Conservation (phyloP, 2,113 vertebrate species). For the Toxostoma redivivum region DNA sequence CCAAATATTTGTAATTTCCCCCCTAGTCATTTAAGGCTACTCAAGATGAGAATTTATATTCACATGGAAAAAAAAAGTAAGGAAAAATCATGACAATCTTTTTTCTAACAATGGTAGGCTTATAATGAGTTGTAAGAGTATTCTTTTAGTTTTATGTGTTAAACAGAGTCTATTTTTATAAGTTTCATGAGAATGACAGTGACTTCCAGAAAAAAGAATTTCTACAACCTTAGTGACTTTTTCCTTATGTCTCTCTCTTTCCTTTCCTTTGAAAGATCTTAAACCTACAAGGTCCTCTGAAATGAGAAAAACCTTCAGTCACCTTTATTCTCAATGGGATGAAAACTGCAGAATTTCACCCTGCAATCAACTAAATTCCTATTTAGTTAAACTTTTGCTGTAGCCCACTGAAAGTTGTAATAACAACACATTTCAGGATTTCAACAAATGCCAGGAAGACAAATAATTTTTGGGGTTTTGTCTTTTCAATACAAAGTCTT, state of each 20-base stretch:
- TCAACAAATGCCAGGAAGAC: background rate
- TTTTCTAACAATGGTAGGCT: background rate
- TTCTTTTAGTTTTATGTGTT: background rate
- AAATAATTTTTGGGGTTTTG: background rate
- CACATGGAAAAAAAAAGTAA: background rate
- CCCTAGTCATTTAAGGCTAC: background rate
- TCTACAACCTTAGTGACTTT: background rate
- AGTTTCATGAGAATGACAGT: background rate
- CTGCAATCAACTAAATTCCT: background rate
- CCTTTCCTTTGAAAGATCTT: background rate
- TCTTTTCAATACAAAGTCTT: background rate
- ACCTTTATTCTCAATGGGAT: background rate
- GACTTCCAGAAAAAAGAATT: background rate
- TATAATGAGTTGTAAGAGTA: background rate
- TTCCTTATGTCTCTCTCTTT: background rate
- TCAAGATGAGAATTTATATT: background rate
- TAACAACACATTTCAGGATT: background rate
- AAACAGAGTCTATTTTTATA: background rate
- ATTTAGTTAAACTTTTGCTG: background rate
- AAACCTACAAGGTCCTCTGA: background rate
- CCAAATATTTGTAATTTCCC: background rate
- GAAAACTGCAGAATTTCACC: background rate
- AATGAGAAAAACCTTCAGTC: background rate
- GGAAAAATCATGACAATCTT: background rate
- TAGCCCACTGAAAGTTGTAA: background rate